Evolutionary conservation across 2,888 invertebrate genomes (phyloP), one percentile per base, ranked within the genome.

Genomic region (Caprella mutica): DNA sequence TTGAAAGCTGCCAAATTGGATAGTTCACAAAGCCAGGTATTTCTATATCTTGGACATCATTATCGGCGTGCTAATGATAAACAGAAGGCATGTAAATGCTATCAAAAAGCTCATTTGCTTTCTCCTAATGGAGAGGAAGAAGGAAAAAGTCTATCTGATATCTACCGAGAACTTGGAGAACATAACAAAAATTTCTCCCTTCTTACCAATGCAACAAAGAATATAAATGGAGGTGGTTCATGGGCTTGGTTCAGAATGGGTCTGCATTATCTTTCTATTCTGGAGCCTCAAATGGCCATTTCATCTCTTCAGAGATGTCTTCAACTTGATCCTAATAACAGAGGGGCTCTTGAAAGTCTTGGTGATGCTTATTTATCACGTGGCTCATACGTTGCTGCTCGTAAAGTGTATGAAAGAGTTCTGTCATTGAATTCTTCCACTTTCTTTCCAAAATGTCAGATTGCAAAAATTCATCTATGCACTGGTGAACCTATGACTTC

Each of bases 341-440:
- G 81, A 77, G 82, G 76, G 66, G 80, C 69, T 44, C 26, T 30
- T 85, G 91, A 92, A 73, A 84, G 86, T 65, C 75, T 94, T 66
- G 93, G 86, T 38, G 93, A 93, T 77, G 87, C 90, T 0, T 93
- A 93, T 72, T 80, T 83, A 68, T 80, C 81, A n/a, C 77, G 90
- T 66, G 93, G 93, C 2, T 88, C 92, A n/a, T 85, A 82, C 70
- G 84, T 83, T 44, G 87, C 93, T 6, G 87, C 92, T n/a, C 75
- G 90, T 58, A 86, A 85, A 71, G 89, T 88, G 33, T 93, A 88
- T 72, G 81, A 84, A 66, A 83, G 82, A 74, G 84, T 84, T 14
- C 76, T 83, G 44, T 80, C 82, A 69, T 72, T 89, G 58, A 77
- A 58, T 29, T 58, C 60, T 19, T 23, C 72, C 23, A 80, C 82